Conservation (phyloP, 2,888 invertebrate species). For the Busseola fusca region DNA sequence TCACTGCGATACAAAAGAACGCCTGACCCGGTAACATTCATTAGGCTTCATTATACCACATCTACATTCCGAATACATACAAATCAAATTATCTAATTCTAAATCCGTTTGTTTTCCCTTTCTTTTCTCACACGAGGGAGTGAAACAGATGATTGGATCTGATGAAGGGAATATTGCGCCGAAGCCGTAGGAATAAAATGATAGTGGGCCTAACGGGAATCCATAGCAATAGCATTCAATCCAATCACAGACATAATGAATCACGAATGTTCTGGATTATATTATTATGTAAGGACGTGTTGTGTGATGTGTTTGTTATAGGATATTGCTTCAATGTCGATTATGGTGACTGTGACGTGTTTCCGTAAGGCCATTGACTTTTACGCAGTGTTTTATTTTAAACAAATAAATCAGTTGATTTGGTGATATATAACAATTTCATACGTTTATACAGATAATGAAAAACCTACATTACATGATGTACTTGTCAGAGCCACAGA, state of each 20-base stretch:
- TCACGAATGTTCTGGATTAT: constrained; percentile 37
- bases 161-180: constrained; percentile 48
- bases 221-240: constrained; percentile 62
- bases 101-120: constrained; percentile 46
- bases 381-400: neutral
- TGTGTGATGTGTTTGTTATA: constrained; percentile 7
- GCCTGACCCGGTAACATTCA: constrained; percentile 42
- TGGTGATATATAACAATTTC: neutral
- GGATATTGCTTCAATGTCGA: constrained; percentile 21
- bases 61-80: constrained; percentile 59
- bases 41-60: constrained; percentile 57
- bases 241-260: constrained; percentile 61
- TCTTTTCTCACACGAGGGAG: constrained; percentile 19
- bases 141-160: constrained; percentile 41
- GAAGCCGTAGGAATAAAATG: constrained; percentile 61
- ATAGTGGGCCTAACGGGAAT: constrained; percentile 55
- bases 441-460: neutral
- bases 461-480: neutral
- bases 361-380: neutral
- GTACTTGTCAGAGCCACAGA: neutral
- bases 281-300: neutral
- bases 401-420: neutral
- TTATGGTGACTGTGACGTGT: neutral
- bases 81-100: constrained; percentile 63
- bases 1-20: constrained; percentile 26